Evolutionary conservation across 35 echinoderm and acorn worm species (phyloP).

Genomic region (Strongylocentrotus purpuratus): DNA sequence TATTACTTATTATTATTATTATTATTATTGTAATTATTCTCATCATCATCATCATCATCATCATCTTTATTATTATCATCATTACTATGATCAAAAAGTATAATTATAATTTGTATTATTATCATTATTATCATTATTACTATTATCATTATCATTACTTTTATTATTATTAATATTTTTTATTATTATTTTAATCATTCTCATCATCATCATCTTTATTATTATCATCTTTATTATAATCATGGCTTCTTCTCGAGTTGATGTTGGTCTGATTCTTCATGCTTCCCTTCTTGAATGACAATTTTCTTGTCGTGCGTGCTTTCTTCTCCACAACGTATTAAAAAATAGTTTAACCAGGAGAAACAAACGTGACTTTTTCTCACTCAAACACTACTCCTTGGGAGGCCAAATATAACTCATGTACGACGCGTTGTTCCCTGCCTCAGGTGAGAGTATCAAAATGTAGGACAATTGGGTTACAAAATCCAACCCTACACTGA

Average conservation of each 20-base stretch:
- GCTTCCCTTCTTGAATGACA: background rate
- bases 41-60: no score
- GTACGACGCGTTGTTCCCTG: background rate
- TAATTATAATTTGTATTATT: no score
- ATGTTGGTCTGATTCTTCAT: background rate
- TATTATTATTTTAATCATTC: no score
- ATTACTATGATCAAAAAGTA: no score
- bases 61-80: no score
- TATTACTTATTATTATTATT: no score
- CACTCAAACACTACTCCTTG: background rate
- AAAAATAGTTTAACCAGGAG: background rate
- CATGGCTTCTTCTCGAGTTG: background rate
- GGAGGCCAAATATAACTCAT: background rate
- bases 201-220: no score
- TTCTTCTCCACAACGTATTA: background rate
- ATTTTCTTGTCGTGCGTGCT: background rate
- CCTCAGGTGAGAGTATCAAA: background rate
- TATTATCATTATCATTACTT: no score
- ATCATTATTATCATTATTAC: no score
- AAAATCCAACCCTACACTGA: background rate
- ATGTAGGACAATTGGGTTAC: slow-evolving; percentile 3
- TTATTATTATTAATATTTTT: no score
- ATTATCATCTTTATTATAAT: no score
- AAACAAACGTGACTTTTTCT: background rate
- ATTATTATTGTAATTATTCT: no score